Base-by-base conservation (phyloP, 2,797 vertebrate species). In the Urosaurus nigricauda region DNA sequence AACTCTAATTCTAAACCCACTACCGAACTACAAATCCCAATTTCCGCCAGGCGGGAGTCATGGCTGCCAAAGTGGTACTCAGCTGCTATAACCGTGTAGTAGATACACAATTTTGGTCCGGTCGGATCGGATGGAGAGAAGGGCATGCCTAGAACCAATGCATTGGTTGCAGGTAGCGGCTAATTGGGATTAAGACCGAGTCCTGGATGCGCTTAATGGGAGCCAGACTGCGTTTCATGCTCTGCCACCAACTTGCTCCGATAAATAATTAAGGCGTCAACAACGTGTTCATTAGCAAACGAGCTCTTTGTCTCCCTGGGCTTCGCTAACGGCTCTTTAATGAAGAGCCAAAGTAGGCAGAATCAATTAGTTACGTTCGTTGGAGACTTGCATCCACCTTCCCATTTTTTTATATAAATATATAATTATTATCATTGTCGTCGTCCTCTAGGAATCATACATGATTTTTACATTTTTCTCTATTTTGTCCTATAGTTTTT, bases 321-420 rank as follows among this genome's bases (percentile, higher is more conserved):
- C 60, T 78, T 60, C 26, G 47, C 56, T 51, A 82, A 77, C 51
- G 60, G 35, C 29, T 88, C 47, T 78, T 75, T 56, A 51, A 78
- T 75, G 68, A 87, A 87, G 84, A 87, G 65, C 47, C 17, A 56
- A 78, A 68, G 35, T n/a, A 3, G 40, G 24, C 14, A 35, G 32
- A 79, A 43, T 90, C 29, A 65, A 32, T 65, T 47, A 83, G 81
- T 86, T 26, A 81, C 78, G 56, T 11, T 35, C 93, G 87, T 88
- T 60, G 73, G 5, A 63, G 47, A 91, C 17, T 56, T 40, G 87
- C 88, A 77, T 5, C 63, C 4, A 0, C 40, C 60, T 90, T 91
- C 24, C 79, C 4, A 0, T 0, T 0, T 86, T 32, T 53, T 53
- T 53, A 29, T 1, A 37, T 2, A 37, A 17, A 29, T 1, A 40